Conservation (phyloP, 2,888 invertebrate genomes). For the Euzophera pinguis region DNA sequence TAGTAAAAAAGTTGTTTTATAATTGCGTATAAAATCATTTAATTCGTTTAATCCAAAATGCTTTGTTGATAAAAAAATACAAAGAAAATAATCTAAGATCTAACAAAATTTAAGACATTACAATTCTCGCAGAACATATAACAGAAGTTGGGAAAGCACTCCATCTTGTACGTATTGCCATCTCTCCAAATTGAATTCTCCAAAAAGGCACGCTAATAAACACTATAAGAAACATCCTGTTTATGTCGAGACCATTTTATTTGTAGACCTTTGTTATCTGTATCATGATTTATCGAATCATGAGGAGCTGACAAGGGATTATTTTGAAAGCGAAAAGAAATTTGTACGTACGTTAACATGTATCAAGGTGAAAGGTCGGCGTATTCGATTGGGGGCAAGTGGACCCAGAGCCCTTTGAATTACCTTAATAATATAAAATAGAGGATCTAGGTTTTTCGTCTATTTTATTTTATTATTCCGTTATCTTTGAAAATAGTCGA, state of each 20-base stretch:
- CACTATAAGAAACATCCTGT: conserved; percentile 2
- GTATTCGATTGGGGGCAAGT: neutral
- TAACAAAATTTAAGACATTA: too few species aligned
- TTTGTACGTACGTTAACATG: neutral
- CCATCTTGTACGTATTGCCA: neutral
- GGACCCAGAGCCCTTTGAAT: too few species aligned
- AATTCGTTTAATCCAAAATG: too few species aligned
- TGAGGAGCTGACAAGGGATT: neutral
- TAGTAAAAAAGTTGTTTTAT: too few species aligned
- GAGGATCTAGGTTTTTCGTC: too few species aligned
- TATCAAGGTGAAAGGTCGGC: too few species aligned
- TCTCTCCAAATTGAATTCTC: conserved; percentile 1
- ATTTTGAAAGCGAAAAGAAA: neutral
- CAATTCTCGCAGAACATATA: neutral
- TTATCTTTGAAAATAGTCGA: too few species aligned
- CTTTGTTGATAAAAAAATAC: too few species aligned
- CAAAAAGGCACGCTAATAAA: conserved; percentile 1
- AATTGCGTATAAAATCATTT: too few species aligned
- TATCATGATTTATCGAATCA: conserved; percentile 7
- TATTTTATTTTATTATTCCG: too few species aligned
- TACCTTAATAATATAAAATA: too few species aligned
- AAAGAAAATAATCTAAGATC: neutral
- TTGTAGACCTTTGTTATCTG: neutral
- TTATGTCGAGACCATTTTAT: neutral
- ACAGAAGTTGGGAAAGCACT: neutral